Percentiles rank a stretch among this genome's conserved stretches.
These are phyloP conservation scores for Uropsilus gracilis DNA, from an alignment of 2,113 vertebrate genomes.

Conservation along the genomic window DNA sequence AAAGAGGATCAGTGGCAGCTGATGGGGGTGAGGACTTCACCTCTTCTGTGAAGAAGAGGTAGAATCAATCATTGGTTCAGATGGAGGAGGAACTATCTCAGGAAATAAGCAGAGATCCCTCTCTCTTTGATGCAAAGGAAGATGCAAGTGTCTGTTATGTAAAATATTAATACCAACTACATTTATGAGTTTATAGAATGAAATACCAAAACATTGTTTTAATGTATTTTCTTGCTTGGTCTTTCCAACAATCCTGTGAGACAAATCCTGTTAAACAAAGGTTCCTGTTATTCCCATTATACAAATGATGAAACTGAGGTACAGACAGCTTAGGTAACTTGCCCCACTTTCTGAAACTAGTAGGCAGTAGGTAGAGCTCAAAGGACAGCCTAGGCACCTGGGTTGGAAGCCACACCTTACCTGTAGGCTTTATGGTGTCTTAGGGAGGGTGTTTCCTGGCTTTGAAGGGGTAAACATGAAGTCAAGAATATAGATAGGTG, in stretches of 20 bases:
- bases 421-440: not conserved
- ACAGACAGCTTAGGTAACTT: not conserved
- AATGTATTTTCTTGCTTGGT: not conserved
- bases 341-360: not conserved
- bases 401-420: not conserved
- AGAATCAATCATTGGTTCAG: not conserved
- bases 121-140: not conserved
- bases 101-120: not conserved
- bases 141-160: not conserved
- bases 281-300: not conserved
- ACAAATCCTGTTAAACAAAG: too few species aligned
- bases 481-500: not conserved
- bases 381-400: not conserved
- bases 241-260: not conserved
- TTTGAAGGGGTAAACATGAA: not conserved
- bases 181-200: not conserved
- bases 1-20: not conserved
- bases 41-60: not conserved
- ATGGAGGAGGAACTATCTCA: not conserved
- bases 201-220: not conserved
- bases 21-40: not conserved
- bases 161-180: not conserved
- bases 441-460: not conserved
- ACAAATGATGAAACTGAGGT: not conserved
- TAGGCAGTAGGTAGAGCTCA: not conserved